Conservation (phyloP, 2,797 vertebrate genomes). For the Cossypha polioptera region DNA sequence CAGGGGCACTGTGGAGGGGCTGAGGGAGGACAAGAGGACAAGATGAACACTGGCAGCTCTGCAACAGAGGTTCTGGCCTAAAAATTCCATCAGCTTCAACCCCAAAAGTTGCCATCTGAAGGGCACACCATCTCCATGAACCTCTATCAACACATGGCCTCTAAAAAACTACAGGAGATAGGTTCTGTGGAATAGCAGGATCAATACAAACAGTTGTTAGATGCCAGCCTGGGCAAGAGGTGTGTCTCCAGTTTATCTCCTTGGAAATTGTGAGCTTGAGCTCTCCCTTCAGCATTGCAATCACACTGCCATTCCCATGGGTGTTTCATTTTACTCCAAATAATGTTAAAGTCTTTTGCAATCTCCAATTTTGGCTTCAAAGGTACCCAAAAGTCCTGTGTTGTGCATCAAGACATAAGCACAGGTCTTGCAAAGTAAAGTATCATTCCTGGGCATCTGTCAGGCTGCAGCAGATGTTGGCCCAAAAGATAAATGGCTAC, state of each 20-base stretch:
- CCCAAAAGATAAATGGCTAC: background rate
- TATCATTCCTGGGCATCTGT: background rate
- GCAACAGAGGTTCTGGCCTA: background rate
- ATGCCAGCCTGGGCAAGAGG: background rate
- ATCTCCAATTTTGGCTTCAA: background rate
- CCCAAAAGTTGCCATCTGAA: background rate
- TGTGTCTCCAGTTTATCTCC: background rate
- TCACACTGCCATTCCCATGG: background rate
- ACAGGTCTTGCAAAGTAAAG: background rate
- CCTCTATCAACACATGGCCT: background rate
- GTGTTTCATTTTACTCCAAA: background rate
- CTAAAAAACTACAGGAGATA: background rate
- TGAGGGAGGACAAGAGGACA: background rate
- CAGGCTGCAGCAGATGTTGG: background rate
- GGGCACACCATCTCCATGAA: background rate
- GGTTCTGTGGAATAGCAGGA: background rate
- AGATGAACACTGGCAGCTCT: accelerated
- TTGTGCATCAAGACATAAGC: background rate
- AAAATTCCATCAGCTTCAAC: background rate
- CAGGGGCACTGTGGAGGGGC: background rate
- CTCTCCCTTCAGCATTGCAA: background rate
- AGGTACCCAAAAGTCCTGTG: background rate
- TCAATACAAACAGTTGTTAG: background rate
- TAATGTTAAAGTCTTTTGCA: background rate
- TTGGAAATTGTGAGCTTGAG: background rate